Evolutionary conservation across 2,113 vertebrate species (phyloP), one percentile per base, ranked within the genome.

Genomic region (Saccopteryx bilineata): DNA sequence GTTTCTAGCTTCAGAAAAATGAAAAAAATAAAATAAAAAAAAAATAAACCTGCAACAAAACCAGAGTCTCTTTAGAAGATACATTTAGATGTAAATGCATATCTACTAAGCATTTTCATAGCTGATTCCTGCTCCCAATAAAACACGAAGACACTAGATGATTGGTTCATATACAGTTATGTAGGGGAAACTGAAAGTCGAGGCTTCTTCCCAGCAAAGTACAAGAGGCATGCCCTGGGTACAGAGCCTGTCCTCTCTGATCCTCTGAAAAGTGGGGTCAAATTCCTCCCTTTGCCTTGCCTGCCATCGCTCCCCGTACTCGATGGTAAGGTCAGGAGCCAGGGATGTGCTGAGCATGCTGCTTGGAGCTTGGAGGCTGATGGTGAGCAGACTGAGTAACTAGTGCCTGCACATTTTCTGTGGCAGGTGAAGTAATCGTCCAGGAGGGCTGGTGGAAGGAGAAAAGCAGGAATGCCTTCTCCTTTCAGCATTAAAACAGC

Each of bases 391-490:
- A 84, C 85, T 76, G 68, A 39, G 48, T 91, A 58, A 89, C 81
- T 80, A 65, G 79, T 28, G 61, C 91, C 75, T 61, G 69, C 71
- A 74, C 74, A 54, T 69, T 90, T 78, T 94, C 76, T 46, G 87
- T 80, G 2, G 48, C 91, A 54, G 75, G 72, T 87, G 90, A 94
- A 97, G 82, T 81, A 61, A 96, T 63, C 61, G 79, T 87, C 9
- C 1, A n/a, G 91, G 96, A 78, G 76, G 75, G 78, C 88, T 17
- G 19, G 61, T 7, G 26, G 87, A 83, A 79, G 48, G 46, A 85
- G 72, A 80, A 83, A 81, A 24, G 66, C 31, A 28, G 33, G 89
- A 87, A 81, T 21, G 90, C 85, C 88, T 72, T 93, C 39, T 78
- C 80, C 72, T 89, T 69, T 84, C 92, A 87, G 74, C 90, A 21